phyloP scores from a whole-genome alignment of 2,113 vertebrate genomes.

The Lophotis ruficrista region DNA sequence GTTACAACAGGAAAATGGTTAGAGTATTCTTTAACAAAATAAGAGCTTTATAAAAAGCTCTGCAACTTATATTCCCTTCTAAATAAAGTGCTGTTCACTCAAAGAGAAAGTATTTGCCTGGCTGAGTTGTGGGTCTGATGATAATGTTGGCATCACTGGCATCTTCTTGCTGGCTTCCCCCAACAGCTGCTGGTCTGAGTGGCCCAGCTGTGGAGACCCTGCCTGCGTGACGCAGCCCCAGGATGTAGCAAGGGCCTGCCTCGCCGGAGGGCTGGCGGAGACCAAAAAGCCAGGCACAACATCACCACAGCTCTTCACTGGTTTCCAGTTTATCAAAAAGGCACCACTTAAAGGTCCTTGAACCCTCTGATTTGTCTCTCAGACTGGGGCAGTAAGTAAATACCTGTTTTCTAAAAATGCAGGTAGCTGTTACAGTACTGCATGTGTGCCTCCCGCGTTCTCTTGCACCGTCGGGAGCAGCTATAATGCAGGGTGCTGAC shows the following conservation, averaged over 20 bases:
- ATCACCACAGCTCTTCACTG: neutral
- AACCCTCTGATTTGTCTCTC: neutral
- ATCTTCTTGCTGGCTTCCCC: neutral
- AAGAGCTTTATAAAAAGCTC: neutral
- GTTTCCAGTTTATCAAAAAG: neutral
- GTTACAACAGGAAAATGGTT: neutral
- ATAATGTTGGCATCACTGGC: rapidly evolving
- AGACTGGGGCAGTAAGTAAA: neutral
- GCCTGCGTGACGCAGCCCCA: rapidly evolving
- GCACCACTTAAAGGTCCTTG: neutral
- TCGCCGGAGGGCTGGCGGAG: neutral
- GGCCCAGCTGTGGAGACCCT: neutral
- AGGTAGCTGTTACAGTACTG: neutral
- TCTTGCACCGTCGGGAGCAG: neutral
- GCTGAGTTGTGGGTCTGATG: neutral
- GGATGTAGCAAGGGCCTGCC: neutral
- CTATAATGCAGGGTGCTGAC: neutral
- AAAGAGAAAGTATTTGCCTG: neutral
- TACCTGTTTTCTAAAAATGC: neutral
- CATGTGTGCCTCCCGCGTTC: neutral
- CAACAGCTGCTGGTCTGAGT: neutral
- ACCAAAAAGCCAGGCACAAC: neutral
- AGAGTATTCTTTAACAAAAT: neutral
- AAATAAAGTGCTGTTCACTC: neutral
- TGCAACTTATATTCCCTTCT: neutral